phyloP scores from a whole-genome alignment of 2,888 invertebrate genomes.

The Drosophila demipolita region DNA sequence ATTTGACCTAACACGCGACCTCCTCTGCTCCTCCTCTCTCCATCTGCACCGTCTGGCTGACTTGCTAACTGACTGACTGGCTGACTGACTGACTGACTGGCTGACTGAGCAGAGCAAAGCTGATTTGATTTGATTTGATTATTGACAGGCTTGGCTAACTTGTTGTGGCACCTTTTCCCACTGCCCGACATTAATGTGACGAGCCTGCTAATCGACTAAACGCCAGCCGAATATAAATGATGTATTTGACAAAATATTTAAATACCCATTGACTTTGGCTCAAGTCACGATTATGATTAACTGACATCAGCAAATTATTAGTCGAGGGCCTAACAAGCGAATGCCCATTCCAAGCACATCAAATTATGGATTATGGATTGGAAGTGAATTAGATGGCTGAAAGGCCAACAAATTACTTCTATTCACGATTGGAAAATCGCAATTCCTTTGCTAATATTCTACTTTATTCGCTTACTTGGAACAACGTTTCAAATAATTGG shows the following conservation, averaged over 20 bases:
- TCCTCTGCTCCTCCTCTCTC: not conserved
- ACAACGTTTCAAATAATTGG: not conserved
- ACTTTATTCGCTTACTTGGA: not conserved
- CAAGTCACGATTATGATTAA: slow-evolving; percentile 42
- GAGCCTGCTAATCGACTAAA: slow-evolving; percentile 42
- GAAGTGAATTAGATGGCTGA: not conserved
- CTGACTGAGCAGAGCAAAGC: slow-evolving; percentile 26
- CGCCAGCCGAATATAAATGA: slow-evolving; percentile 29
- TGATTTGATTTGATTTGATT: slow-evolving; percentile 72
- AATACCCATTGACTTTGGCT: slow-evolving; percentile 5
- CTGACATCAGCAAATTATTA: slow-evolving; percentile 26
- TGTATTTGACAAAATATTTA: slow-evolving; percentile 28
- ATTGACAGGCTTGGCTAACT: slow-evolving; percentile 28
- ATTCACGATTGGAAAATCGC: not conserved
- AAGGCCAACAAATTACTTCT: not conserved
- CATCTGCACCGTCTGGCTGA: slow-evolving; percentile 19
- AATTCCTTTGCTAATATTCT: not conserved
- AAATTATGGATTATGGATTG: too few species aligned
- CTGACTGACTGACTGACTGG: slow-evolving; percentile 29
- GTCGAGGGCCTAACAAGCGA: slow-evolving; percentile 13
- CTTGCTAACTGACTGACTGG: slow-evolving; percentile 38
- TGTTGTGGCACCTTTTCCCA: slow-evolving; percentile 5
- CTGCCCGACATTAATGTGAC: slow-evolving; percentile 29
- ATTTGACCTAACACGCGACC: slow-evolving; percentile 64
- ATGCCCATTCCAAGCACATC: not conserved